These are phyloP conservation scores for Heloderma charlesbogerti DNA, from an alignment of 2,113 vertebrate genomes.

Conservation along the genomic window DNA sequence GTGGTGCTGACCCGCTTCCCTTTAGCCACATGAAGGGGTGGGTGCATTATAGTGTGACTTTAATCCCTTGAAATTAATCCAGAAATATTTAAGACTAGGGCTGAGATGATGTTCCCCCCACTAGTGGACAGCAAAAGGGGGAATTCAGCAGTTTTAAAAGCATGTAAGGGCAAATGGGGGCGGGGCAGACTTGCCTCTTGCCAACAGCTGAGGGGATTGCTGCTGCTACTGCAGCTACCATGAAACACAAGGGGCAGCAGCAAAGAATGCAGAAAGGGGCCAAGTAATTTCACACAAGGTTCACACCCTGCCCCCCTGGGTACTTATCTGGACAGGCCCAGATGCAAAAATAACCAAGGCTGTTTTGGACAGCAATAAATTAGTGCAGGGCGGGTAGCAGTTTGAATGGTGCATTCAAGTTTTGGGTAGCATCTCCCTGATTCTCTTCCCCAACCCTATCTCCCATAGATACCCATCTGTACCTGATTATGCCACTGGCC, in stretches of 20 bases:
- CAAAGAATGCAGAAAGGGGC: too few relatives aligned
- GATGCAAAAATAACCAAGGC: background rate
- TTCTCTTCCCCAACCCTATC: background rate
- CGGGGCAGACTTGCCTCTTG: background rate
- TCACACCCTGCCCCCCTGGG: background rate
- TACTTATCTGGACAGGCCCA: background rate
- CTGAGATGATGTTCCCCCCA: background rate
- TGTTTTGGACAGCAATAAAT: too few relatives aligned
- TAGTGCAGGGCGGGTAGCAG: too few relatives aligned
- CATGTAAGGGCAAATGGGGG: background rate
- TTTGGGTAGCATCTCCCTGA: too few relatives aligned
- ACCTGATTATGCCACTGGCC: background rate
- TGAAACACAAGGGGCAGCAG: background rate
- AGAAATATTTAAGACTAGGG: background rate
- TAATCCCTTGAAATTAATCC: background rate
- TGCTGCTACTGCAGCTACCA: background rate
- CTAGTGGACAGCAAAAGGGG: background rate
- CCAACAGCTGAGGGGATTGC: background rate
- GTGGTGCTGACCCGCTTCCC: too few relatives aligned
- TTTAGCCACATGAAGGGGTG: too few relatives aligned
- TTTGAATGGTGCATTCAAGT: too few relatives aligned
- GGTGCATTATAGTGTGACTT: too few relatives aligned
- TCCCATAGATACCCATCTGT: background rate
- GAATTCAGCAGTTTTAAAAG: background rate
- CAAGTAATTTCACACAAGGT: too few relatives aligned